These are phyloP conservation scores for Drosophila sproati DNA, from an alignment of 1,140 invertebrate genomes.

Conservation along the genomic window DNA sequence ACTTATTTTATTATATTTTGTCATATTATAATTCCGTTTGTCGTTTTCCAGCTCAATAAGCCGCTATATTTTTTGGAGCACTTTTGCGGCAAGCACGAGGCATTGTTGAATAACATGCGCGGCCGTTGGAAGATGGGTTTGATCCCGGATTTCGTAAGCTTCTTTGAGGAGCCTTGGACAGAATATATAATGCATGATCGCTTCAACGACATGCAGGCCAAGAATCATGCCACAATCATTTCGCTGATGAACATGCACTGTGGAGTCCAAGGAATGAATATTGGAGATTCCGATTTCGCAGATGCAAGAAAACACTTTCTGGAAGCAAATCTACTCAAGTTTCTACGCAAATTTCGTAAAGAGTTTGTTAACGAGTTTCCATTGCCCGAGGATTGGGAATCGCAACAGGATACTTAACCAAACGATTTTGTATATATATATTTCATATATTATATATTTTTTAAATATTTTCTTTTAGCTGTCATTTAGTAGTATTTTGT, in stretches of 20 bases:
- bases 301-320: conserved; percentile 25
- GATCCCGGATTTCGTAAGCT: conserved; percentile 48
- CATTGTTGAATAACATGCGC: conserved; percentile 52
- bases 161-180: conserved; percentile 62
- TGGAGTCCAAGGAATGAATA: neutral
- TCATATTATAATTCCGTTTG: neutral
- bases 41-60: neutral
- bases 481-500: neutral
- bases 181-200: conserved; percentile 66
- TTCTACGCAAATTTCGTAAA: conserved; percentile 50
- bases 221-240: conserved; percentile 38
- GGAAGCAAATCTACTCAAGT: conserved; percentile 55
- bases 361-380: conserved; percentile 61
- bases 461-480: neutral
- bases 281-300: conserved; percentile 2
- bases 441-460: neutral
- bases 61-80: conserved; percentile 48
- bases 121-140: conserved; percentile 39
- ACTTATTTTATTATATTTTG: neutral
- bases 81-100: conserved; percentile 62
- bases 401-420: neutral
- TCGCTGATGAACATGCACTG: conserved; percentile 33
- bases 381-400: conserved; percentile 55
- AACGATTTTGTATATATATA: too few relatives aligned
- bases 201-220: conserved; percentile 52